Base-by-base conservation (phyloP, 2,113 vertebrate species). In the Nesogale talazaci region DNA sequence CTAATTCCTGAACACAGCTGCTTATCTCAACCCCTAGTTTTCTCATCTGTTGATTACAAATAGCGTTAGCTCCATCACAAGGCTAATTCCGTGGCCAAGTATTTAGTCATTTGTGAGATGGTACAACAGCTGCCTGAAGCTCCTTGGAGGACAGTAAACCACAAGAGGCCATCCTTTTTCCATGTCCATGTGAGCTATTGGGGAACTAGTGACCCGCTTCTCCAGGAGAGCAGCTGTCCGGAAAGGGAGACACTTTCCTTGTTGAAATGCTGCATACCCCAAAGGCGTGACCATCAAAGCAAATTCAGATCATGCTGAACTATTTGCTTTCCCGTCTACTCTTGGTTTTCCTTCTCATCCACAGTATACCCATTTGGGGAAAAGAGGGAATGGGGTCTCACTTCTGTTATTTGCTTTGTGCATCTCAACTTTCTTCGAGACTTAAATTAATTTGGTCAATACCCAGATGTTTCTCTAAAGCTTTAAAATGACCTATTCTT, bases 121-220 rank as follows among this genome's bases (percentile, higher is more conserved):
- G 34, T n/a, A 40, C 77, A 82, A 85, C 87, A 95, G 85, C 87
- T 95, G 89, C 57, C 46, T 59, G 34, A 83, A 78, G 63, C 57
- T 90, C 38, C 42, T 29, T 75, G 87, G 79, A 80, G 23, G 78
- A 52, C 46, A 12, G 46, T 52, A 52, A 65, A 17, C 76, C 25
- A 38, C 1, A 15, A 56, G 89, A 67, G 63, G 57, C 11, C 70
- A 91, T 46, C 34, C 52, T 79, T 86, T 56, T 4, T 38, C 90
- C 80, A 67, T 83, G 86, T 76, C 88, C 52, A 3, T 5, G 9
- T 61, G 87, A 95, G 89, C 86, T 95, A 90, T 69, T 91, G 56
- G 77, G 59, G 80, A 86, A 67, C 34, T 1, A 1, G 5, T 3
- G 40, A 46, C 65, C 16, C 20, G 5, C 67, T 15, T 88, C 56